Evolutionary conservation across 2,113 vertebrate species (phyloP).

Genomic region (Struthidea cinerea): DNA sequence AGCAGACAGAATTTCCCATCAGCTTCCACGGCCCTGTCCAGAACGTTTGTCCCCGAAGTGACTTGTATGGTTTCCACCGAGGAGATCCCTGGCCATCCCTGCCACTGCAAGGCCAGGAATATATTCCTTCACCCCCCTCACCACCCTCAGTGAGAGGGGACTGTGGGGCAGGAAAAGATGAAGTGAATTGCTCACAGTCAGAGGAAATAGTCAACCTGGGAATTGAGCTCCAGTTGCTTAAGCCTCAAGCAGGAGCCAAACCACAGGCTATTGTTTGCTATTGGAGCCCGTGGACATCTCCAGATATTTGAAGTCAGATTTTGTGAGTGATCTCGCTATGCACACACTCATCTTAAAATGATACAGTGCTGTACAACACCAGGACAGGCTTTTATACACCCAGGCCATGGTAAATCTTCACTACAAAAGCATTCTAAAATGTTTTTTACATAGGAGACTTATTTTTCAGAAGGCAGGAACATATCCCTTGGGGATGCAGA

Average conservation of each 20-base stretch:
- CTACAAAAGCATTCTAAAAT: neutral
- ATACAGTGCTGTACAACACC: neutral
- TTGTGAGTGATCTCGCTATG: neutral
- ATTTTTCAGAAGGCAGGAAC: neutral
- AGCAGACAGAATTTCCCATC: neutral
- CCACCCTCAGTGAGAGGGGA: neutral
- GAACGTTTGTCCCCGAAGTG: neutral
- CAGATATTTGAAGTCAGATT: constrained; percentile 9
- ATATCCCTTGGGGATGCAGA: neutral
- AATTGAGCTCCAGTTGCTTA: neutral
- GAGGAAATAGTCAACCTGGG: neutral
- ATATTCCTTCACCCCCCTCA: neutral
- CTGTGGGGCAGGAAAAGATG: neutral
- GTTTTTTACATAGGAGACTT: neutral
- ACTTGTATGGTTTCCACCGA: fast-evolving
- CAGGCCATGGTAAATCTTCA: neutral
- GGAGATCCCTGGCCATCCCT: neutral
- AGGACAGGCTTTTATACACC: neutral
- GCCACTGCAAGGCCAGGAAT: neutral
- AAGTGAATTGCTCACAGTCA: neutral
- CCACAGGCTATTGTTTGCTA: neutral
- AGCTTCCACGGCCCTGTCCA: neutral
- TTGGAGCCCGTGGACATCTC: neutral
- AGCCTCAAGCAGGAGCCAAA: neutral
- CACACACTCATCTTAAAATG: neutral